A percentile compares a stretch with the other conserved stretches of the same genome.
Conservation (phyloP, 1,140 invertebrate species). For the Oedothorax gibbosus region DNA sequence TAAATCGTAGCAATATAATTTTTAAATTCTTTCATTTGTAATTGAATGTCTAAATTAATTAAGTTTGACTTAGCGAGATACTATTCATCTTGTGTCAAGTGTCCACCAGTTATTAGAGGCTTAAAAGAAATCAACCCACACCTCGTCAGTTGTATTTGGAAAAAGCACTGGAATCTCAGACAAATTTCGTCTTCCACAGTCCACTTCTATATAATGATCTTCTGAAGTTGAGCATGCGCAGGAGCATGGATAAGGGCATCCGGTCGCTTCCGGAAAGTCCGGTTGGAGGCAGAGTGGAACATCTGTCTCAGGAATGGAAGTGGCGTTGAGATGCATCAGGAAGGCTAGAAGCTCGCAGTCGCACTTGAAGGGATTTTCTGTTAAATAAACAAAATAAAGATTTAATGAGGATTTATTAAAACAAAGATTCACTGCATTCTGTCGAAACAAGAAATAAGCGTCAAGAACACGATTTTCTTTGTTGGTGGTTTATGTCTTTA, state of each 20-base stretch:
- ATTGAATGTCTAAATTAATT: too few relatives aligned
- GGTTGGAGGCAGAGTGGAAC: background rate
- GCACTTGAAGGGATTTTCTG: constrained; percentile 36
- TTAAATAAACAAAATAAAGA: background rate
- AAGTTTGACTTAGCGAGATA: too few relatives aligned
- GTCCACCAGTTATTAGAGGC: too few relatives aligned
- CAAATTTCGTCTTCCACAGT: constrained; percentile 29
- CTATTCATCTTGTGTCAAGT: too few relatives aligned
- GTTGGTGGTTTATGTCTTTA: too few relatives aligned
- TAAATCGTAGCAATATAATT: too few relatives aligned
- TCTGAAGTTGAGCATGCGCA: background rate
- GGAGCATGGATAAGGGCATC: background rate
- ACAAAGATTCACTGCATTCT: too few relatives aligned
- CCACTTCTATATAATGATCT: constrained; percentile 15
- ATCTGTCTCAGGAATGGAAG: background rate
- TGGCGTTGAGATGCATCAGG: constrained; percentile 7
- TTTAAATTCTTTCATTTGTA: too few relatives aligned
- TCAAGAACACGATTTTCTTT: too few relatives aligned
- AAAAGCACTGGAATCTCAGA: background rate
- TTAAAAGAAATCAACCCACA: background rate
- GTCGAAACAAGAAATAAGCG: too few relatives aligned
- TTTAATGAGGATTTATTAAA: background rate
- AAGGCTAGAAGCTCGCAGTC: constrained; percentile 31
- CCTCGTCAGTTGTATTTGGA: background rate
- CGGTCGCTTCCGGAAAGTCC: too few relatives aligned